phyloP scores from a whole-genome alignment of 2,797 vertebrate genomes.

The Bovichtus diacanthus region DNA sequence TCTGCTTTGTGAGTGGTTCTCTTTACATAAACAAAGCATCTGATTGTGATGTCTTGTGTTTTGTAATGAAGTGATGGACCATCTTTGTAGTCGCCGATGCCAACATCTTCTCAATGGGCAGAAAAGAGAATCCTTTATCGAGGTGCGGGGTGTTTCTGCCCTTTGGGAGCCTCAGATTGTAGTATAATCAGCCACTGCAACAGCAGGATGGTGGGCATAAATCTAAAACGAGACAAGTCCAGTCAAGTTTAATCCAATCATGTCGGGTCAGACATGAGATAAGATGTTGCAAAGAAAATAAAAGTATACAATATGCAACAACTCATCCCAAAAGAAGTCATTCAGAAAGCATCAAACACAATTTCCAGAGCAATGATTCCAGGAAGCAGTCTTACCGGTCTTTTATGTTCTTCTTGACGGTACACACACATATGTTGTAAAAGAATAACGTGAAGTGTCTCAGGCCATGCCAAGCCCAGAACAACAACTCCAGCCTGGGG shows the following conservation, averaged over 20 bases:
- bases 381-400: slow-evolving; percentile 62
- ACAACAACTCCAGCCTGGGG: slow-evolving; percentile 58
- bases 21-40: background rate
- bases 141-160: background rate
- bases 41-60: background rate
- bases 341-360: background rate
- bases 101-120: background rate
- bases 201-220: slow-evolving; percentile 38
- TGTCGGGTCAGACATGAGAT: background rate
- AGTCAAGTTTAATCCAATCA: background rate
- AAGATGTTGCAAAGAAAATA: background rate
- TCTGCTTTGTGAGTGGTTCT: background rate
- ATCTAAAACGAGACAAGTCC: slow-evolving; percentile 40
- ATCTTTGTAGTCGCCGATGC: background rate
- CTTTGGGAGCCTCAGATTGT: background rate
- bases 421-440: slow-evolving; percentile 54
- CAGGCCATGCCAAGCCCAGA: slow-evolving; percentile 70
- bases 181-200: slow-evolving; percentile 40
- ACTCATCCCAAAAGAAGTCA: background rate
- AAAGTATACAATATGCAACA: background rate
- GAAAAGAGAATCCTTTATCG: background rate
- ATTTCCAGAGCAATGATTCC: background rate
- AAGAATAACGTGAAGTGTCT: slow-evolving; percentile 66
- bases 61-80: background rate
- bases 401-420: slow-evolving; percentile 56